Evolutionary conservation across 2,113 vertebrate species (phyloP).

Genomic region (Amphilophus citrinellus): DNA sequence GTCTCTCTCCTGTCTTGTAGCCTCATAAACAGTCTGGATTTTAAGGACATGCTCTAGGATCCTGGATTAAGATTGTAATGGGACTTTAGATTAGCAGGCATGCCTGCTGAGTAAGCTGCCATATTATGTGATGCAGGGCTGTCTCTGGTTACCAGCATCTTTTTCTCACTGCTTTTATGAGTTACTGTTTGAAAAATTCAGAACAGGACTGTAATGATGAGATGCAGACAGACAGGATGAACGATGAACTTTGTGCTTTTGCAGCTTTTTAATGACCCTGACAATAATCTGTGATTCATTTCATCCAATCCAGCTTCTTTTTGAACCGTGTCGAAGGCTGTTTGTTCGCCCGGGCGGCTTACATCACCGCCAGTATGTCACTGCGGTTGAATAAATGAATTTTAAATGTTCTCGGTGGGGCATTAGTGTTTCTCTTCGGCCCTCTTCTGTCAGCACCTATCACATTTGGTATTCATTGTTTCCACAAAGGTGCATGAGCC

Average conservation of each 20-base stretch:
- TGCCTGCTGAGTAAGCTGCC: neutral
- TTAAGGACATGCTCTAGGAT: neutral
- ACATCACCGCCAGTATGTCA: neutral
- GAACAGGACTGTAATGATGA: neutral
- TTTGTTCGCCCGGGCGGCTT: neutral
- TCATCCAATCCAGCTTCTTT: neutral
- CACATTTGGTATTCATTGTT: neutral
- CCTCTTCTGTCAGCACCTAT: neutral
- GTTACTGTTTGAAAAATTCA: neutral
- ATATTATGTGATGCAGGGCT: too few relatives aligned
- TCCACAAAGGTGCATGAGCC: neutral
- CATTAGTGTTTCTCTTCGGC: neutral
- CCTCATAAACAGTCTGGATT: neutral
- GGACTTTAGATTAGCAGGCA: neutral
- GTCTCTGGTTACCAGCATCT: neutral
- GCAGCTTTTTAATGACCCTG: neutral
- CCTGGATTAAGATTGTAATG: neutral
- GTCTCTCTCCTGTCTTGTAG: neutral
- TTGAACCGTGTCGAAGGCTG: accelerated
- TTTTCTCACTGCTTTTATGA: neutral
- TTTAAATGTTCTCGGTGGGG: neutral
- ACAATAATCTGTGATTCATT: neutral
- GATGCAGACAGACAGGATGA: neutral
- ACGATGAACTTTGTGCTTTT: neutral
- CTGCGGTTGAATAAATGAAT: neutral